These are phyloP conservation scores for Phenganax stokvisi DNA, from an alignment of 92 coral and sea anemone species.

Conservation along the genomic window DNA sequence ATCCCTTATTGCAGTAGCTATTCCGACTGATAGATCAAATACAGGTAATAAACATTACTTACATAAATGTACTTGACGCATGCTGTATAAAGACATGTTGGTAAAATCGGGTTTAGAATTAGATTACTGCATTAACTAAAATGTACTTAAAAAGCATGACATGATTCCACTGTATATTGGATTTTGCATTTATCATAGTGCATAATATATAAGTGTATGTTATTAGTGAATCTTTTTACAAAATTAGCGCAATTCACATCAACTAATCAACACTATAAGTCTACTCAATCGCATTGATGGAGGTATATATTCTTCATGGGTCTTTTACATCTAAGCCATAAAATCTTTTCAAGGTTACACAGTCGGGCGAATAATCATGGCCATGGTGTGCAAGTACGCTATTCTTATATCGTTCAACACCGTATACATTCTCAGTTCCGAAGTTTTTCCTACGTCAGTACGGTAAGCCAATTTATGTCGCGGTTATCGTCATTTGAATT, in stretches of 20 bases:
- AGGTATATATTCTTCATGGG: not conserved
- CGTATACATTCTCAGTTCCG: conserved; percentile 77
- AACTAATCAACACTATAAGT: too few relatives aligned
- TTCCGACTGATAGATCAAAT: conserved; percentile 19
- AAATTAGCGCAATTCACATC: too few relatives aligned
- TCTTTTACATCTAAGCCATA: not conserved
- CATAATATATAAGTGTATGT: too few relatives aligned
- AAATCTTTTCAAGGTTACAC: conserved; percentile 52
- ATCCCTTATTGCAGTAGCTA: conserved; percentile 57
- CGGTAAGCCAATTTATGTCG: conserved; percentile 50
- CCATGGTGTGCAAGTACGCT: conserved; percentile 77
- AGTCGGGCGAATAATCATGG: conserved; percentile 83
- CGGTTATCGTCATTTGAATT: not conserved
- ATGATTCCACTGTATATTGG: too few relatives aligned
- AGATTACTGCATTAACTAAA: too few relatives aligned
- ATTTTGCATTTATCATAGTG: too few relatives aligned
- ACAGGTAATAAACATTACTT: not conserved
- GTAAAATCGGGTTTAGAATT: not conserved
- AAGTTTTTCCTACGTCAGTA: conserved; percentile 84
- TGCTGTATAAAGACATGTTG: too few relatives aligned
- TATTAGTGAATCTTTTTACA: too few relatives aligned
- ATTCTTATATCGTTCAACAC: conserved; percentile 87
- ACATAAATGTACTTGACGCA: too few relatives aligned
- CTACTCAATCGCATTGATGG: not conserved
- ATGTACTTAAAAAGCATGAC: too few relatives aligned